Percentiles rank a stretch among this genome's conserved stretches.
These are phyloP conservation scores for Onychomys arenicola DNA, from an alignment of 2,797 vertebrate species.

Conservation along the genomic window DNA sequence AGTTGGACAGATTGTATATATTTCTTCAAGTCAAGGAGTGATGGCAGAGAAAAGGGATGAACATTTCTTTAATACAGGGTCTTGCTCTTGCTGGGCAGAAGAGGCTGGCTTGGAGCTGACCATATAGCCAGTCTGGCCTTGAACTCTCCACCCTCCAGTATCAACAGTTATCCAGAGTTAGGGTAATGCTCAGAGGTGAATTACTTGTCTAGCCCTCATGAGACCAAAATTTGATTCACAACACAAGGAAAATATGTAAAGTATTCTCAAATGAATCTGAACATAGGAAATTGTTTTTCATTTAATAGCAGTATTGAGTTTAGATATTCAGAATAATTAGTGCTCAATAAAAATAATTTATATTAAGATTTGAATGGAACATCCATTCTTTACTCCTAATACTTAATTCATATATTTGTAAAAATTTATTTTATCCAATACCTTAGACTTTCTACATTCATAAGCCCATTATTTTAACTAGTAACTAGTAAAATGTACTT, in stretches of 20 bases:
- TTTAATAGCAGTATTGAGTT: background rate
- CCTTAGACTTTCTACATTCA: constrained; percentile 28
- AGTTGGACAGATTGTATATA: background rate
- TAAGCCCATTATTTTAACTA: background rate
- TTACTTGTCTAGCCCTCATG: background rate
- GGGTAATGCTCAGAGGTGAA: background rate
- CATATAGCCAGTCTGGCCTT: background rate
- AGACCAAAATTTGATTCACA: background rate
- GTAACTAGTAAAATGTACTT: constrained; percentile 41
- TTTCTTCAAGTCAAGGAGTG: background rate
- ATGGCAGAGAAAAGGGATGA: background rate
- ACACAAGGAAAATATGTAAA: background rate
- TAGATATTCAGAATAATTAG: constrained; percentile 30
- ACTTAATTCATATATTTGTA: background rate
- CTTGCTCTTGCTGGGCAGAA: background rate
- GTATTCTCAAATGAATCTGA: constrained; percentile 29
- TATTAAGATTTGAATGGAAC: background rate
- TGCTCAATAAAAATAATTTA: constrained; percentile 45
- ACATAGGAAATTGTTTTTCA: constrained; percentile 6
- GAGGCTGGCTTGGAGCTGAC: background rate
- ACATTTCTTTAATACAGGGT: background rate
- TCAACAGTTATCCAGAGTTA: background rate
- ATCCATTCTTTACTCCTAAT: background rate
- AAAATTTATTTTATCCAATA: background rate
- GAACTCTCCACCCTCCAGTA: background rate